Evolutionary conservation across 2,113 vertebrate species (phyloP).

Genomic region (Nibea coibor): DNA sequence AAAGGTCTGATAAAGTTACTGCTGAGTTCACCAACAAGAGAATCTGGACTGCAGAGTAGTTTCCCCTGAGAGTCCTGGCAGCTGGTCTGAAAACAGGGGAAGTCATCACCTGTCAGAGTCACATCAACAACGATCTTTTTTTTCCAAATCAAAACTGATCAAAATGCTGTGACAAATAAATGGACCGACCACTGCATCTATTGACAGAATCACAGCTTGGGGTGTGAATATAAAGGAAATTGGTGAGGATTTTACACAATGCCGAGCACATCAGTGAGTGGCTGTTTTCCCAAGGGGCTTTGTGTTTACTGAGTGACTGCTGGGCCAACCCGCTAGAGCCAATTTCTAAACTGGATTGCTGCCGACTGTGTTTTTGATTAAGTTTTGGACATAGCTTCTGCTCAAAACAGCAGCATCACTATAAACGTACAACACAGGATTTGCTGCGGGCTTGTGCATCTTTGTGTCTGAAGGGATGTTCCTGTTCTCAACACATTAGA

Average conservation of each 20-base stretch:
- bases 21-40: not conserved
- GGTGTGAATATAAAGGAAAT: not conserved
- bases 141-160: conserved; percentile 17
- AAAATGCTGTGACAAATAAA: conserved; percentile 8
- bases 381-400: conserved; percentile 8
- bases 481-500: not conserved
- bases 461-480: not conserved
- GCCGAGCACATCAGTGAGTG: not conserved
- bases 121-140: not conserved
- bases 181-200: not conserved
- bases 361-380: conserved; percentile 18
- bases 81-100: conserved; percentile 7
- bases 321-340: conserved; percentile 12
- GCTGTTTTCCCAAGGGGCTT: conserved; percentile 5
- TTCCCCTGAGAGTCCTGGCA: conserved; percentile 2
- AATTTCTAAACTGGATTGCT: not conserved
- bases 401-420: not conserved
- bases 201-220: conserved; percentile 7
- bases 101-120: conserved; percentile 44
- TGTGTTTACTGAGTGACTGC: conserved; percentile 21
- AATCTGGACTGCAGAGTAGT: conserved; percentile 15
- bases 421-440: not conserved
- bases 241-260: not conserved
- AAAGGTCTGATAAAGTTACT: conserved; percentile 20
- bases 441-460: not conserved